These are phyloP conservation scores for Lampris incognitus DNA, from an alignment of 2,113 vertebrate genomes.

Conservation along the genomic window DNA sequence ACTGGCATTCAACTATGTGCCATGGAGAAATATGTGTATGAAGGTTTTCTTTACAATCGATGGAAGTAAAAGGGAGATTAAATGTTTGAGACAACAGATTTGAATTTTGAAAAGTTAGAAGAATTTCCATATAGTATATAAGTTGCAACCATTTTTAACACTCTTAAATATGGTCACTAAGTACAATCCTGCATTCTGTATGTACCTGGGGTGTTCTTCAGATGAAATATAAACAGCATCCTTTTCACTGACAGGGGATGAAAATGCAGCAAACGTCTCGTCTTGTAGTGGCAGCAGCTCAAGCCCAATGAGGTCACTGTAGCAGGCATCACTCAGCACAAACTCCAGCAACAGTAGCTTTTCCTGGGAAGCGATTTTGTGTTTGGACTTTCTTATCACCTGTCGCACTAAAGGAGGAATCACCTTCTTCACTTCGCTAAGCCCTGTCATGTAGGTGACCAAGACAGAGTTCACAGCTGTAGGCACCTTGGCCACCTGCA, in stretches of 20 bases:
- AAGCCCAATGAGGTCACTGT: constrained; percentile 93
- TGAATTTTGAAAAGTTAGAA: no score
- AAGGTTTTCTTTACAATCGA: no score
- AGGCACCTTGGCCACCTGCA: constrained; percentile 90
- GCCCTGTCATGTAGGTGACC: constrained; percentile 69
- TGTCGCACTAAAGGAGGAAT: constrained; percentile 89
- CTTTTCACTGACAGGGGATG: constrained; percentile 91
- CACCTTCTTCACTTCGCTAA: constrained; percentile 85
- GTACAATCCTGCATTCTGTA: background rate
- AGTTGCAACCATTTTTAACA: background rate
- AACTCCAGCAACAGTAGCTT: constrained; percentile 92
- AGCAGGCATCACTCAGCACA: constrained; percentile 89
- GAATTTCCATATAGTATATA: no score
- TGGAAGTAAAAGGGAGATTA: no score
- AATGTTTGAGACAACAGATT: no score
- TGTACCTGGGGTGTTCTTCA: constrained; percentile 93
- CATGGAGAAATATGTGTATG: no score
- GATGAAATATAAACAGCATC: constrained; percentile 92
- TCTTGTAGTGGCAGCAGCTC: constrained; percentile 94
- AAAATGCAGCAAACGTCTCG: constrained; percentile 89
- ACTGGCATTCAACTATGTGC: no score
- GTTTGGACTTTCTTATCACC: constrained; percentile 87
- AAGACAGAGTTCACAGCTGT: constrained; percentile 84
- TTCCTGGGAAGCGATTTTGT: constrained; percentile 82
- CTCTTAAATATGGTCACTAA: background rate